Conservation (phyloP, 92 coral and sea anemone genomes). For the Parazoanthus darwini region DNA sequence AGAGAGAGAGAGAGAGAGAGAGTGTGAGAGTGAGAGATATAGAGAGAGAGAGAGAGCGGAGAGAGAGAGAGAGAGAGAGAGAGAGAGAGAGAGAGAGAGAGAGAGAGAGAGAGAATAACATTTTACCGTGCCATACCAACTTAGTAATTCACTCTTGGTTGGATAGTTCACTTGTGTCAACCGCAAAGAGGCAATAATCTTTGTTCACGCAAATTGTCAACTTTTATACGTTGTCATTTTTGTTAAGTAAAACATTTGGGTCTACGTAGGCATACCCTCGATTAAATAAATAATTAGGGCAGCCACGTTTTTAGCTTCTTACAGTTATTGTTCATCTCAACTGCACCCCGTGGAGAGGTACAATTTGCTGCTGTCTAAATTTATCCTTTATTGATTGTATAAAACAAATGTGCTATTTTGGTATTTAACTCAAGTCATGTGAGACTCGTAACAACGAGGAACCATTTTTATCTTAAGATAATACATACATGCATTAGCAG, state of each 20-base stretch:
- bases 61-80: too few species aligned
- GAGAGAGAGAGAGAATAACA: too few species aligned
- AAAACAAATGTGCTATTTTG: conserved; percentile 12
- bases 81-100: too few species aligned
- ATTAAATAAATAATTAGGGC: background rate
- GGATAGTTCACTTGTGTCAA: background rate
- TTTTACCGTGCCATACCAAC: too few species aligned
- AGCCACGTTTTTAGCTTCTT: conserved; percentile 29
- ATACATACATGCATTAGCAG: background rate
- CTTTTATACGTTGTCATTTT: background rate
- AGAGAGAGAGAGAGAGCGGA: too few species aligned
- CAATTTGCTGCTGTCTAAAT: conserved; percentile 14
- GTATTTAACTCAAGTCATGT: conserved; percentile 8
- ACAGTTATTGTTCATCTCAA: background rate
- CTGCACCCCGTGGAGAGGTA: background rate
- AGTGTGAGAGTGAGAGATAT: too few species aligned
- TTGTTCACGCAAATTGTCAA: background rate
- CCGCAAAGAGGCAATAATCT: background rate
- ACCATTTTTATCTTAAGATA: background rate
- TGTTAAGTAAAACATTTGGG: background rate
- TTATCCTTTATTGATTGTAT: background rate
- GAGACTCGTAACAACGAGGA: background rate
- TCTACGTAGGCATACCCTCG: background rate
- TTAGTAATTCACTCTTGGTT: background rate
- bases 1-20: too few species aligned